Evolutionary conservation across 1,140 invertebrate species (phyloP).

Genomic region (Matsumurasca onukii): DNA sequence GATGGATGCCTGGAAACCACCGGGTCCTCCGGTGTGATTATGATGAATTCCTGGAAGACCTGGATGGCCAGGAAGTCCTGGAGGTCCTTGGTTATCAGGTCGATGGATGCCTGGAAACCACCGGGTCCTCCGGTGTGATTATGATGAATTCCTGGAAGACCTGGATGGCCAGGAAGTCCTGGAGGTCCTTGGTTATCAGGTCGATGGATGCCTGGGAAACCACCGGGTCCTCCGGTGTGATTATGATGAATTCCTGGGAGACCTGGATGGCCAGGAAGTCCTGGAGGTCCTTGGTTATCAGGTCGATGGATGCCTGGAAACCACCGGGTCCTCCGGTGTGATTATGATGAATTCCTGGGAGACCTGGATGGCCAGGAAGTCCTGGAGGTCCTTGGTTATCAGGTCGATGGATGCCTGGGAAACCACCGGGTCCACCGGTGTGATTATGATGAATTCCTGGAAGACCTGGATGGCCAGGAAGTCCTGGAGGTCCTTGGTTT

Average conservation of each 20-base stretch:
- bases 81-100: no score
- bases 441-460: no score
- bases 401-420: not conserved
- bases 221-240: no score
- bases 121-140: no score
- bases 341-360: conserved; percentile 35
- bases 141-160: no score
- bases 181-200: no score
- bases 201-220: no score
- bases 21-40: not conserved
- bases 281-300: conserved; percentile 25
- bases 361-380: conserved; percentile 37
- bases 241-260: no score
- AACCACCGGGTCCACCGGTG: not conserved
- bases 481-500: no score
- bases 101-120: no score
- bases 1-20: not conserved
- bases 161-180: no score
- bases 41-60: conserved; percentile 9
- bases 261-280: conserved; percentile 27
- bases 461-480: not conserved
- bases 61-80: no score
- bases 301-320: conserved; percentile 37
- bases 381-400: conserved; percentile 34
- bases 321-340: conserved; percentile 32